Conservation (phyloP, 2,888 invertebrate species). For the Scotopteryx bipunctaria region DNA sequence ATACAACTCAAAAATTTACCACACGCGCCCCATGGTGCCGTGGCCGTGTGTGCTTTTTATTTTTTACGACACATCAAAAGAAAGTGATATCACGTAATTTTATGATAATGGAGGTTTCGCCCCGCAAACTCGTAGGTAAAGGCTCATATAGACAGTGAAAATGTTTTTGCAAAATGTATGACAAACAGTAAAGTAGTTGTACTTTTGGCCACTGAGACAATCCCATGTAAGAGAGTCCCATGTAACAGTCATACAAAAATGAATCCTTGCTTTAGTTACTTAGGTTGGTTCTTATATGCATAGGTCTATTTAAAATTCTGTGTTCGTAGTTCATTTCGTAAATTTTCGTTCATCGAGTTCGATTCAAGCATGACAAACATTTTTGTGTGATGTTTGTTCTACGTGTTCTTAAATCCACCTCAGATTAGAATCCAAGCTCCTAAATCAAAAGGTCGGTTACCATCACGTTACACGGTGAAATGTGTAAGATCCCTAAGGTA, state of each 20-base stretch:
- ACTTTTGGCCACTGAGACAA: too few relatives aligned
- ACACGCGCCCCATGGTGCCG: constrained; percentile 6
- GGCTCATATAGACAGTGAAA: constrained; percentile 8
- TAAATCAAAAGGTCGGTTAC: background rate
- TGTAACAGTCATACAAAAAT: too few relatives aligned
- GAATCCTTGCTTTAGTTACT: too few relatives aligned
- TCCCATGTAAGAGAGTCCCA: too few relatives aligned
- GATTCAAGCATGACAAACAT: too few relatives aligned
- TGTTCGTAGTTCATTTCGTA: too few relatives aligned
- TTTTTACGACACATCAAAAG: constrained; percentile 76
- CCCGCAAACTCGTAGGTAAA: constrained; percentile 57
- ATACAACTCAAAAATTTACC: constrained; percentile 17
- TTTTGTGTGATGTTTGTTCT: too few relatives aligned
- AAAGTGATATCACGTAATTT: constrained; percentile 80
- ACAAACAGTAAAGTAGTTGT: too few relatives aligned
- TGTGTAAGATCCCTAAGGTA: constrained; percentile 47
- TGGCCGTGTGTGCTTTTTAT: constrained; percentile 26
- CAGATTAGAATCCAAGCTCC: background rate
- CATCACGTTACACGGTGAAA: background rate
- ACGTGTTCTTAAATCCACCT: background rate
- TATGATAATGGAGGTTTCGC: constrained; percentile 76
- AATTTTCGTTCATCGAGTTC: too few relatives aligned
- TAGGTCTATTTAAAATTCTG: too few relatives aligned
- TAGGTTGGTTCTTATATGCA: too few relatives aligned
- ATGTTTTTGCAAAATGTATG: background rate